These are phyloP conservation scores for Guaruba guarouba DNA, from an alignment of 2,113 vertebrate species.

Conservation along the genomic window DNA sequence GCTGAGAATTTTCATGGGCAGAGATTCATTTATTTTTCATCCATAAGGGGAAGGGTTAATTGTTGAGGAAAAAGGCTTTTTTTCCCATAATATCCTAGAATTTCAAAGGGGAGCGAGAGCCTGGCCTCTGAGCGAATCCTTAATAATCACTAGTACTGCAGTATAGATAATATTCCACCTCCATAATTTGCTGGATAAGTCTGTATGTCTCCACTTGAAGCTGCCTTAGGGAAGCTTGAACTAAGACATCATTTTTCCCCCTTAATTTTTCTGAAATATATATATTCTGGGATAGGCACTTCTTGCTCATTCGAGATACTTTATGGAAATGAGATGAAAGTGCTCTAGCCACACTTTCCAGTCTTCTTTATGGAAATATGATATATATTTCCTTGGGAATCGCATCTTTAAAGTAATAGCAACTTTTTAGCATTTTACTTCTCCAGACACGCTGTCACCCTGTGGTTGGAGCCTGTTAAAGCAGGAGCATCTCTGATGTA, in stretches of 20 bases:
- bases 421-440: neutral
- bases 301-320: neutral
- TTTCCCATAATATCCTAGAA: neutral
- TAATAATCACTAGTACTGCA: neutral
- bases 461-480: neutral
- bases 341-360: neutral
- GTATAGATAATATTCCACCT: neutral
- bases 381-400: neutral
- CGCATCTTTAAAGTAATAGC: neutral
- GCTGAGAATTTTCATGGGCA: neutral
- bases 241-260: neutral
- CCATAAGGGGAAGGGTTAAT: neutral
- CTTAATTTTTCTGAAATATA: neutral
- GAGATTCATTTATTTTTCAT: neutral
- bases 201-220: neutral
- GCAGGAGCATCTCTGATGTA: neutral
- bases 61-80: neutral
- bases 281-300: neutral
- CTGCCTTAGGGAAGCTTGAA: slow-evolving; percentile 9
- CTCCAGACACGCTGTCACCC: neutral
- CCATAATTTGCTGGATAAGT: neutral
- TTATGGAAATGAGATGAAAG: neutral
- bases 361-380: neutral
- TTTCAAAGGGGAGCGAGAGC: neutral
- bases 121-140: neutral